Conservation (phyloP, 2,888 invertebrate species). For the Acanthosepion pharaonis region DNA sequence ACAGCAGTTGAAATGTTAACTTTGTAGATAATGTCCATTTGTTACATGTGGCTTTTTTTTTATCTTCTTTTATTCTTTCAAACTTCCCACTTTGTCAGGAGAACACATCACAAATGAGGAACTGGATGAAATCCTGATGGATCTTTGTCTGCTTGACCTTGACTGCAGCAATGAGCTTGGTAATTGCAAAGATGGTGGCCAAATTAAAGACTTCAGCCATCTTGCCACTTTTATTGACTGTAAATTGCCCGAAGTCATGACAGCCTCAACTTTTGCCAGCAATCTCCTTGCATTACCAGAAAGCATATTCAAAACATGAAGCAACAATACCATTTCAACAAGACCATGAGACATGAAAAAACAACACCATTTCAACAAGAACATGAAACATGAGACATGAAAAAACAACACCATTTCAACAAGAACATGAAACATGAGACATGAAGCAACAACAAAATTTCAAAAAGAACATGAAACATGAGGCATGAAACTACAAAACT, state of each 20-base stretch:
- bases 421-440: no score
- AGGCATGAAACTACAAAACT: not conserved
- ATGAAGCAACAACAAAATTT: no score
- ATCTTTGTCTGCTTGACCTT: slow-evolving; percentile 72
- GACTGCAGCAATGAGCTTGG: slow-evolving; percentile 72
- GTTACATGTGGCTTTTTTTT: no score
- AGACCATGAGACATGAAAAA: not conserved
- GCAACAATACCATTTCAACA: not conserved
- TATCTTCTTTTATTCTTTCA: no score
- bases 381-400: no score
- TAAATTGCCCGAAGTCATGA: not conserved
- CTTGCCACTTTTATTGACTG: not conserved
- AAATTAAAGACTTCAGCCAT: not conserved
- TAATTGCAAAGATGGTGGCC: not conserved
- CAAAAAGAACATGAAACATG: no score
- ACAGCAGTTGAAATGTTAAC: no score
- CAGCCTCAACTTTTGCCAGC: not conserved
- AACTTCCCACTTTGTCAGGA: slow-evolving; percentile 59
- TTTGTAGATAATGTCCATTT: no score
- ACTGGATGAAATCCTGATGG: slow-evolving; percentile 73
- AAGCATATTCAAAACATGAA: not conserved
- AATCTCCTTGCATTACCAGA: slow-evolving; percentile 14
- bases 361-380: not conserved
- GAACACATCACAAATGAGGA: slow-evolving; percentile 75
- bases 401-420: no score